Conservation (phyloP, 2,888 invertebrate genomes). For the Buathra laborator region DNA sequence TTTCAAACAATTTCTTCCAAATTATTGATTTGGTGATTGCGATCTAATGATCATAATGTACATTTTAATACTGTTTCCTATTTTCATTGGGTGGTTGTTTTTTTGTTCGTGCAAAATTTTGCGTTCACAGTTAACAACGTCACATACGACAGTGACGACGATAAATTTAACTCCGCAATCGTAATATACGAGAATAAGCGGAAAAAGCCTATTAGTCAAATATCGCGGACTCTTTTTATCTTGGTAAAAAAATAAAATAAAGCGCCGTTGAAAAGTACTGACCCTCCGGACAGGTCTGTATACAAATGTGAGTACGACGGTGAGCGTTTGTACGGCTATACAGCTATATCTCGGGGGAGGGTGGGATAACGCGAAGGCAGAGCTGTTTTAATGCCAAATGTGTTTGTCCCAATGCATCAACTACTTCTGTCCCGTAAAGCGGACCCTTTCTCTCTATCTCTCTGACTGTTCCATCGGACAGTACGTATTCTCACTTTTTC, state of each 20-base stretch:
- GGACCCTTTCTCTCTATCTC: conserved; percentile 49
- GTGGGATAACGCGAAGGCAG: conserved; percentile 24
- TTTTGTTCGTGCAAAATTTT: background rate
- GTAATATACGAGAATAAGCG: conserved; percentile 14
- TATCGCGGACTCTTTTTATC: conserved; percentile 8
- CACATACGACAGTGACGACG: conserved; percentile 1
- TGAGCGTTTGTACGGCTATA: conserved; percentile 11
- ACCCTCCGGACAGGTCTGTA: conserved; percentile 3
- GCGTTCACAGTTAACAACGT: background rate
- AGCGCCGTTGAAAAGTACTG: conserved; percentile 12
- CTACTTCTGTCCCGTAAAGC: conserved; percentile 73
- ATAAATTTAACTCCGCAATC: conserved; percentile 17
- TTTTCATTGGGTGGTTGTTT: background rate
- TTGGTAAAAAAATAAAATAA: background rate
- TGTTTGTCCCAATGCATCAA: conserved; percentile 79
- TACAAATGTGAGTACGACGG: conserved; percentile 25
- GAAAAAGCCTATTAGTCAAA: conserved; percentile 24
- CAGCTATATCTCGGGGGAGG: background rate
- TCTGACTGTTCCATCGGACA: background rate
- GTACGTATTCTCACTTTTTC: conserved; percentile 39
- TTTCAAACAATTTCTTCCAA: too few relatives aligned
- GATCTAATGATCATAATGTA: background rate
- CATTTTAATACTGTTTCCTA: background rate
- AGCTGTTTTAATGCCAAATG: conserved; percentile 79
- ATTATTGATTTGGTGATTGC: background rate